Conservation (phyloP, 2,797 vertebrate genomes). For the Silurus lanzhouensis region DNA sequence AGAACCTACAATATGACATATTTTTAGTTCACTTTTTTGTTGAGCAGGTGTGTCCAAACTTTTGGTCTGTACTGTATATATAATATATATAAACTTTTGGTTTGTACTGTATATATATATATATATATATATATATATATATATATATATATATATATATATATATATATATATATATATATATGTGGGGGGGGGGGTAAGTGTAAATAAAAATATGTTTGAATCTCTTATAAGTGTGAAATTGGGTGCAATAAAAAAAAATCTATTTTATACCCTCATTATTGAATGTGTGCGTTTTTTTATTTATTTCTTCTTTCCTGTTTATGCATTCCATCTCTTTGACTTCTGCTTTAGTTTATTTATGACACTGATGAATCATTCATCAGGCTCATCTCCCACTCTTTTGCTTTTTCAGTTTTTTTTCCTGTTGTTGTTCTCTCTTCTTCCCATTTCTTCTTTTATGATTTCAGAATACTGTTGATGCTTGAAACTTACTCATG, state of each 20-base stretch:
- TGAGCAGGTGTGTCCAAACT: too few species aligned
- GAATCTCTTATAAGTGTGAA: conserved; percentile 29
- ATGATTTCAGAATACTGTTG: conserved; percentile 52
- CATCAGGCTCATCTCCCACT: conserved; percentile 48
- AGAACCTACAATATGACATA: too few species aligned
- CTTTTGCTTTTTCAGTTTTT: conserved; percentile 39
- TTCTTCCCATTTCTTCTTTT: conserved; percentile 36
- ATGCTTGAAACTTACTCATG: conserved; percentile 65
- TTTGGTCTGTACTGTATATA: too few species aligned
- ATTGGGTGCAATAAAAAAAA: conserved; percentile 22
- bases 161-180: too few species aligned
- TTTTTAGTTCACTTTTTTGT: too few species aligned
- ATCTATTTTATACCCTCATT: conserved; percentile 38
- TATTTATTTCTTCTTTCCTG: conserved; percentile 38
- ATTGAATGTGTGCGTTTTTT: conserved; percentile 32
- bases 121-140: too few species aligned
- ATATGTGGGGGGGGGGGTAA: too few species aligned
- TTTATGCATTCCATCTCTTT: conserved; percentile 50
- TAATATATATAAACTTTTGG: too few species aligned
- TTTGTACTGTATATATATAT: too few species aligned
- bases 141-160: too few species aligned
- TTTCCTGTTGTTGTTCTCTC: conserved; percentile 7
- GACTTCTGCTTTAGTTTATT: conserved; percentile 52
- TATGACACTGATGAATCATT: conserved; percentile 54
- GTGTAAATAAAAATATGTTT: not conserved